These are phyloP conservation scores for Andrena marginata DNA, from an alignment of 2,888 invertebrate genomes.

Conservation along the genomic window DNA sequence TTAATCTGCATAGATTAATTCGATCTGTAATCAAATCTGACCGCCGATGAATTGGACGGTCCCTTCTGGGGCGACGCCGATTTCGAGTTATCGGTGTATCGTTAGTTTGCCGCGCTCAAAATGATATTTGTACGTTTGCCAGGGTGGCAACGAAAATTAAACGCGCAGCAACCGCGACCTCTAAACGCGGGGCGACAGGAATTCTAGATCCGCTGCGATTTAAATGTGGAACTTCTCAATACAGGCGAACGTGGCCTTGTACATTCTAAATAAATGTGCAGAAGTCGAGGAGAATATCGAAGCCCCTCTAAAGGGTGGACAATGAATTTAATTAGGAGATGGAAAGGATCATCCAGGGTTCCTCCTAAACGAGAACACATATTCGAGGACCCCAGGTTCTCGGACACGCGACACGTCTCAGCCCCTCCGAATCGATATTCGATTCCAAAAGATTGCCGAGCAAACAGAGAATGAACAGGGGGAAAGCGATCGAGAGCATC, in stretches of 20 bases:
- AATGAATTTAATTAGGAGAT: no score
- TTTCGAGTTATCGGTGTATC: constrained; percentile 43
- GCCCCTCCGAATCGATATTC: constrained; percentile 2
- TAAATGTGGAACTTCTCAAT: no score
- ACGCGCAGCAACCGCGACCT: no score
- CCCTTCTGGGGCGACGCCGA: constrained; percentile 44
- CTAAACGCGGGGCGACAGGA: not conserved
- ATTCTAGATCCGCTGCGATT: not conserved
- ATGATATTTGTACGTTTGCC: constrained; percentile 36
- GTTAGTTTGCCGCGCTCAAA: constrained; percentile 23
- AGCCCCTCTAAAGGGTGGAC: no score
- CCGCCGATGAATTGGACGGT: constrained; percentile 52
- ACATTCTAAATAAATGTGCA: no score
- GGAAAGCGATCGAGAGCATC: constrained; percentile 1
- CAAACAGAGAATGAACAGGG: constrained; percentile 11
- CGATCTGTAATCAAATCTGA: constrained; percentile 62
- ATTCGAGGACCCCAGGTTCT: not conserved
- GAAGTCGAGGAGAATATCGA: no score
- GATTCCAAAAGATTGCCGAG: constrained; percentile 8
- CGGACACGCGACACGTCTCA: not conserved
- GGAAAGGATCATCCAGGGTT: no score
- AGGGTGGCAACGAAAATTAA: not conserved
- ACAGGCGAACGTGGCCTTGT: no score
- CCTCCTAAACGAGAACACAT: not conserved
- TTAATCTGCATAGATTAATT: constrained; percentile 63